phyloP scores from a whole-genome alignment of 1,140 invertebrate genomes.

The Cydia pomonella region DNA sequence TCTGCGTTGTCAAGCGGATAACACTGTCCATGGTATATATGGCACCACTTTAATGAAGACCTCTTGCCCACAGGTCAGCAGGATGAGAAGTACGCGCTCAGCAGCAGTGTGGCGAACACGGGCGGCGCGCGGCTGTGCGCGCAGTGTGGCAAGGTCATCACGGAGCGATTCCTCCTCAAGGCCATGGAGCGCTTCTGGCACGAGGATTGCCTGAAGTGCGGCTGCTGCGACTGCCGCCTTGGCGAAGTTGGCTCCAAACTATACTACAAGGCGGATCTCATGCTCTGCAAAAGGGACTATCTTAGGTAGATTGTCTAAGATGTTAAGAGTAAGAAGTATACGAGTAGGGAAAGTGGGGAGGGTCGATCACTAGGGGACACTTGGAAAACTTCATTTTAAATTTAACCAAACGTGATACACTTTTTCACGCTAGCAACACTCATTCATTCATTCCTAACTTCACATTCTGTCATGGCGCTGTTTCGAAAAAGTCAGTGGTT shows the following conservation, averaged over 20 bases:
- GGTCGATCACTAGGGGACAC: too few relatives aligned
- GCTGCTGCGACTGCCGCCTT: conserved; percentile 94
- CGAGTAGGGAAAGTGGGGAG: too few relatives aligned
- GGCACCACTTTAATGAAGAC: not conserved
- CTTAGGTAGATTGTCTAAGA: conserved; percentile 83
- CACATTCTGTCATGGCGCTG: too few relatives aligned
- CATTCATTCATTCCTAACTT: too few relatives aligned
- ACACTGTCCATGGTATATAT: too few relatives aligned
- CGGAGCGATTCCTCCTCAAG: conserved; percentile 88
- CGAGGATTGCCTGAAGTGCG: conserved; percentile 96
- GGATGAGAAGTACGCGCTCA: conserved; percentile 74
- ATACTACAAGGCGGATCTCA: conserved; percentile 95
- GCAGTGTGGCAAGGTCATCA: conserved; percentile 88
- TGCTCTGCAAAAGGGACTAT: conserved; percentile 96
- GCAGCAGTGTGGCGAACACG: conserved; percentile 61
- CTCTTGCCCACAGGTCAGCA: conserved; percentile 62
- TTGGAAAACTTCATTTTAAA: too few relatives aligned
- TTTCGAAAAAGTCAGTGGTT: too few relatives aligned
- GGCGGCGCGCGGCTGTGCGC: conserved; percentile 84
- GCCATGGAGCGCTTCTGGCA: conserved; percentile 96
- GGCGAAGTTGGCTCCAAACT: conserved; percentile 96
- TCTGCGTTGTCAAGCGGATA: too few relatives aligned
- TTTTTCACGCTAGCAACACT: too few relatives aligned
- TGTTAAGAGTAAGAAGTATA: not conserved
- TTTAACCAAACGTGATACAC: too few relatives aligned